Base-by-base conservation (phyloP, 2,797 vertebrate species). In the Enteromius mattozi region DNA sequence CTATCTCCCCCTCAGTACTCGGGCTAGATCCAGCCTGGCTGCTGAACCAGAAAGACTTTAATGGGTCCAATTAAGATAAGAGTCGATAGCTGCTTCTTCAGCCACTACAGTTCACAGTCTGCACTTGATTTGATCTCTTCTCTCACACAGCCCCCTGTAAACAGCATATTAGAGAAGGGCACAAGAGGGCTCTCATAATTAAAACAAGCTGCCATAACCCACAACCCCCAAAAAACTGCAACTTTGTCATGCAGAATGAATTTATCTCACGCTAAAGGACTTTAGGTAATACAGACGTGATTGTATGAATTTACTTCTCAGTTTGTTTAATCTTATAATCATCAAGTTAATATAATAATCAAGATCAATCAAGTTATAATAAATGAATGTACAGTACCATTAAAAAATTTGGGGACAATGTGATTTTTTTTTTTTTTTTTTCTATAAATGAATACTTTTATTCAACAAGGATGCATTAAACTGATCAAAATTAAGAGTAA, bases 1-100 rank as follows among this genome's bases (percentile, higher is more conserved):
- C 49, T 85, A 66, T 45, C 10, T 14, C 61, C 27, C 33, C 81
- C 51, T 61, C 86, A 21, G 77, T 68, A 54, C 49, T 30, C 69
- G 27, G 61, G 78, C 80, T 65, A 84, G 81, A 33, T 79, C 47
- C 19, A 81, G 30, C 81, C 42, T 81, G 84, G 56, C 61, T 42
- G 69, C 86, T 80, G 86, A 92, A 88, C 86, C 89, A 88, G 79
- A 59, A 63, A n/a, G 17, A 66, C 71, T 87, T 90, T 84, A 89
- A 92, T 90, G 78, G 75, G 76, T 54, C 83, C 88, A 88, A 92
- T 92, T 91, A 92, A 91, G 90, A 80, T 81, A 47, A 86, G 81
- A 79, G 78, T 84, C 86, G 87, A 89, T 89, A 88, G 85, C 88
- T 70, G 72, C 71, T 78, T 75, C 84, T 42, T 75, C 12, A 30